Evolutionary conservation across 2,113 vertebrate genomes (phyloP), one percentile per base, ranked within the genome.

Genomic region (Neodon shergylaensis): DNA sequence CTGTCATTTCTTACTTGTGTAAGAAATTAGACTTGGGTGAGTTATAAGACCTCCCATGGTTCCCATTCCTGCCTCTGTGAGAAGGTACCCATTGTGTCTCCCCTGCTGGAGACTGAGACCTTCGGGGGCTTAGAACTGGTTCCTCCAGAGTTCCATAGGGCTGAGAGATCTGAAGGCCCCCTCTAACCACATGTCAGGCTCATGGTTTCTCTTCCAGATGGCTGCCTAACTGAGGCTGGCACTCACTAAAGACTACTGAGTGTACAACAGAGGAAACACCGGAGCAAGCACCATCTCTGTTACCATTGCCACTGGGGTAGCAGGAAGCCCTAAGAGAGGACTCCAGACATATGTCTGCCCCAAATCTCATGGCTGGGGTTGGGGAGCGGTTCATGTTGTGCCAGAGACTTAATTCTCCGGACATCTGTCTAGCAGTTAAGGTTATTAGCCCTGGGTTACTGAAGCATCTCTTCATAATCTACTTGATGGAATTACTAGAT

Each of bases 341-440:
- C 2, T 58, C 36, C 42, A 74, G 36, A 33, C 58, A 39, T 36
- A 78, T 14, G 42, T 78, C n/a, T 74, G 88, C 70, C 78, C n/a
- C 83, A 65, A 42, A 88, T 52, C 65, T 2, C 74, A 22, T 3
- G 13, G 16, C 63, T 58, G 8, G 7, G 26, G 24, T 42, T 9
- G 16, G 24, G 19, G 19, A 11, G 9, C 2, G 42, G 54, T 58
- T 74, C 87, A 85, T 44, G 33, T 81, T 52, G 42, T 76, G 94
- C 94, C 19, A 17, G 96, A 91, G 85, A 82, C 61, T 91, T 83
- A 95, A 93, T 93, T 94, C 92, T 88, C 70, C 36, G 61, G 94
- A 95, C 87, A 96, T 92, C 95, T 96, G 93, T 76, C 84, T 72
- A 93, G 87, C 24, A n/a, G 87, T 81, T 90, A 91, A 97, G 79